Conservation (phyloP, 2,888 invertebrate species). For the Keiferia lycopersicella region DNA sequence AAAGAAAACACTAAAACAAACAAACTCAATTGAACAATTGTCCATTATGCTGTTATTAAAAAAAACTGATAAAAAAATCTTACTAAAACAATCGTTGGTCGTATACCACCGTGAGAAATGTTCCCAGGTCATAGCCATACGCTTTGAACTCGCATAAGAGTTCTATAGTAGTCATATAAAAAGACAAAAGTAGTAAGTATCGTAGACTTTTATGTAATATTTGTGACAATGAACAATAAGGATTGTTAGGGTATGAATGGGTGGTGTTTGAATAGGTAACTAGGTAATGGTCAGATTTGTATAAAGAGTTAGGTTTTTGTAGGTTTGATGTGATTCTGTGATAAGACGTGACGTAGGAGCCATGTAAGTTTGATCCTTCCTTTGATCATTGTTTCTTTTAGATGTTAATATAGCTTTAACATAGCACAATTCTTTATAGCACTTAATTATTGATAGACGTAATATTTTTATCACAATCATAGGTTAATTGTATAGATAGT, state of each 20-base stretch:
- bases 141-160: constrained; percentile 16
- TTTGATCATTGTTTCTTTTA: neutral
- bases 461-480: no score
- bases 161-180: constrained; percentile 29
- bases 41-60: constrained; percentile 73
- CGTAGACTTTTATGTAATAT: constrained; percentile 34
- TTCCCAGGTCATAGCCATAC: constrained; percentile 56
- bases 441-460: no score
- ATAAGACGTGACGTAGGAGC: neutral
- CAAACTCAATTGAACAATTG: constrained; percentile 72
- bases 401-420: no score
- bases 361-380: neutral
- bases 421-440: no score
- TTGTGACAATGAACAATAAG: constrained; percentile 53
- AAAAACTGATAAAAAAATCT: constrained; percentile 62
- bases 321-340: neutral
- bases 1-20: constrained; percentile 38
- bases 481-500: no score
- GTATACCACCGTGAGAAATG: constrained; percentile 56
- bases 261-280: constrained; percentile 24
- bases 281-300: constrained; percentile 11
- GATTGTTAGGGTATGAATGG: constrained; percentile 46
- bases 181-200: constrained; percentile 43
- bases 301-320: constrained; percentile 11
- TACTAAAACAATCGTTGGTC: constrained; percentile 51